A percentile compares a stretch with the other conserved stretches of the same genome.
Conservation (phyloP, 2,888 invertebrate species). For the Dione juno region DNA sequence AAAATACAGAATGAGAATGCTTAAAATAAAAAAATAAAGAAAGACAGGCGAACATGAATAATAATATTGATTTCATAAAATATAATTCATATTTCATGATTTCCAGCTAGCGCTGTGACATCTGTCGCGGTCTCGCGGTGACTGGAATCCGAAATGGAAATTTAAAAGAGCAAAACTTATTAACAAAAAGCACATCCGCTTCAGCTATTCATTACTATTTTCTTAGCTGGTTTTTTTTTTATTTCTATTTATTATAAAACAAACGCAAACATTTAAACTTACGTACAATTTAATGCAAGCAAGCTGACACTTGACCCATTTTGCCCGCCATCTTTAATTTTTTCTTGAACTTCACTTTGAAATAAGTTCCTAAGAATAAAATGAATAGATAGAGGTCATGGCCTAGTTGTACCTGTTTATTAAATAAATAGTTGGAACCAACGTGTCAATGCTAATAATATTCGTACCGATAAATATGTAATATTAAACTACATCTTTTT, state of each 20-base stretch:
- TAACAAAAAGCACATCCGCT: slow-evolving; percentile 12
- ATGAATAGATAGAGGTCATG: slow-evolving; percentile 39
- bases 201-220: slow-evolving; percentile 22
- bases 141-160: slow-evolving; percentile 13
- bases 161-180: slow-evolving; percentile 20
- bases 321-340: slow-evolving; percentile 40
- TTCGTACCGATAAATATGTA: slow-evolving; percentile 2
- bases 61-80: neutral
- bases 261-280: slow-evolving; percentile 36
- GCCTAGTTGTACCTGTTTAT: slow-evolving; percentile 36
- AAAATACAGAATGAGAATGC: neutral
- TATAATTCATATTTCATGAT: neutral
- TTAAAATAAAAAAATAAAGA: neutral
- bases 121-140: slow-evolving; percentile 15
- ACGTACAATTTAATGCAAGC: slow-evolving; percentile 40
- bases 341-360: slow-evolving; percentile 42
- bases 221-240: slow-evolving; percentile 23
- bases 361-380: slow-evolving; percentile 44
- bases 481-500: neutral
- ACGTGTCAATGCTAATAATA: slow-evolving; percentile 1
- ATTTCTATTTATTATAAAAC: slow-evolving; percentile 29
- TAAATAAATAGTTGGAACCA: slow-evolving; percentile 3
- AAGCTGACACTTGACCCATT: slow-evolving; percentile 41
- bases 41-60: neutral
- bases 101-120: slow-evolving; percentile 4